Percentiles rank a stretch among this genome's conserved stretches.
Evolutionary conservation across 2,888 invertebrate species (phyloP).

Genomic region (Pristionchus exspectatus): DNA sequence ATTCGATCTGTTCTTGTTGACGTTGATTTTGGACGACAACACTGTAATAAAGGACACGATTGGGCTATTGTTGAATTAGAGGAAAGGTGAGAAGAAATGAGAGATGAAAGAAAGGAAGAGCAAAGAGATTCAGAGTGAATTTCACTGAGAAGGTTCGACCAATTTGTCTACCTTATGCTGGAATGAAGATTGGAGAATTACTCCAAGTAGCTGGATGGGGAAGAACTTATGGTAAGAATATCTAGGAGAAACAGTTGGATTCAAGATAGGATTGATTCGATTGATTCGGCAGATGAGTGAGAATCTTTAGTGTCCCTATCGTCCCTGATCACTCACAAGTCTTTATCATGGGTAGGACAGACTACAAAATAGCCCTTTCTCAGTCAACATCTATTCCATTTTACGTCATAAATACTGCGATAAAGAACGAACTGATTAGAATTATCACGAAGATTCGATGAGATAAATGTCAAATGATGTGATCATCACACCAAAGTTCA

Average conservation of each 20-base stretch:
- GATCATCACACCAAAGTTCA: background rate
- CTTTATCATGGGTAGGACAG: background rate
- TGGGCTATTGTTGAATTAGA: constrained; percentile 77
- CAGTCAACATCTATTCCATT: background rate
- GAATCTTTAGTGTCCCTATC: background rate
- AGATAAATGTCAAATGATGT: background rate
- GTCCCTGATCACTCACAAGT: background rate
- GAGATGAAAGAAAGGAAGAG: background rate
- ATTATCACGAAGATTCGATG: background rate
- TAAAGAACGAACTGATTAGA: constrained; percentile 10
- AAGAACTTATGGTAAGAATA: constrained; percentile 65
- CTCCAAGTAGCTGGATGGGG: constrained; percentile 76
- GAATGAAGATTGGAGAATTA: constrained; percentile 58
- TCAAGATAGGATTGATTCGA: too few species aligned
- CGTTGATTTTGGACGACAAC: constrained; percentile 67
- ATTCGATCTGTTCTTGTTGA: constrained; percentile 73
- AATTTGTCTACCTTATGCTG: constrained; percentile 72
- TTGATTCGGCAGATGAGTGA: background rate
- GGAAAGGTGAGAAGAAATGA: constrained; percentile 55
- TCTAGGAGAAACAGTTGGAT: too few species aligned
- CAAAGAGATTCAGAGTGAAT: constrained; percentile 59
- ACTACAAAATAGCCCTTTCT: background rate
- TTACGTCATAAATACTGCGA: background rate
- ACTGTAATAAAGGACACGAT: constrained; percentile 74
- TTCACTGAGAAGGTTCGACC: constrained; percentile 69